Base-by-base conservation (phyloP, 2,888 invertebrate genomes). In the Pyrrhosoma nymphula region DNA sequence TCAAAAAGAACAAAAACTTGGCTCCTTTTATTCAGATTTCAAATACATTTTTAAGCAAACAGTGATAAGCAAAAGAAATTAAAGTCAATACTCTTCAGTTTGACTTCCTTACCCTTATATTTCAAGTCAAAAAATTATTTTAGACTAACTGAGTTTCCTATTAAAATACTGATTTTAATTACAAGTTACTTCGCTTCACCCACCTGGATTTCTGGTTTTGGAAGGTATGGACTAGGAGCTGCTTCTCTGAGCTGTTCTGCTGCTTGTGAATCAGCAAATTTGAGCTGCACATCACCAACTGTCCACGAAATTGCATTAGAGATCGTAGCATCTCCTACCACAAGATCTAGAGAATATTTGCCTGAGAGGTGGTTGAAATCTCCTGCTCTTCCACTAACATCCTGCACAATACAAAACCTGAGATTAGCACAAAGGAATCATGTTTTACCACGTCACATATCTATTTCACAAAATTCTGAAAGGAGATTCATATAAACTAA, bases 261-360 rank as follows among this genome's bases (percentile, higher is more conserved):
- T 12, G 96, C 97, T 14, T 97, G 96, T 0, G 97, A 97, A 95
- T 97, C 97, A 63, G 98, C 97, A 96, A 99, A 98, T 97, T 98
- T 98, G 95, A 99, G 97, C 95, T 97, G 97, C 12, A 99, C 97
- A 95, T 98, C 98, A 88, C 98, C 99, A 95, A 99, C 96, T 88
- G 97, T 97, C 99, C 99, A 99, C 88, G 98, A 98, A 96, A 99
- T 97, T 26, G 99, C 99, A 97, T 99, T 99, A 96, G 98, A 98
- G 95, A 99, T 98, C 14, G 99, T 98, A 95, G 99, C 98, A 97
- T 99, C 99, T 10, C 99, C 99, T 95, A 99, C 97, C 96, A 99
- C 98, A 96, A 99, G 96, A 96, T 98, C 98, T 96, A 99, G 97
- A 95, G 98, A 97, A 97, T 99, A 99, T 90, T 97, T 97, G 75